Evolutionary conservation across 2,888 invertebrate genomes (phyloP), one percentile per base, ranked within the genome.

Genomic region (Lamproptera curius): DNA sequence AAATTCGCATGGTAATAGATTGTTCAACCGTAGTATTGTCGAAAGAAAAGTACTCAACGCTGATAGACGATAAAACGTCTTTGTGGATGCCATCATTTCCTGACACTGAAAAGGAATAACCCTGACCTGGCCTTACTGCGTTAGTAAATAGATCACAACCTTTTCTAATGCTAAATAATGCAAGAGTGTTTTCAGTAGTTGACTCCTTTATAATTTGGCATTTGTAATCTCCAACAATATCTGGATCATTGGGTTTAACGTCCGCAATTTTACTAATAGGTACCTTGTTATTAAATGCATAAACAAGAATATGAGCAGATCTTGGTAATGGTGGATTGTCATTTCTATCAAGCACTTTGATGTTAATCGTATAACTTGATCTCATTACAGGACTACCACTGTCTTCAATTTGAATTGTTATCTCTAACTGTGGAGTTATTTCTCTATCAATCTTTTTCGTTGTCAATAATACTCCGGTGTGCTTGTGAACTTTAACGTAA

Each of bases 241-340:
- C 98, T 0, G 93, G 92, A 84, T 98, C 98, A 66, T 95, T 94
- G 0, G 98, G 98, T 76, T 94, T 95, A 0, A 98, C 94, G 74
- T 97, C 92, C 5, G 97, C 98, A 54, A 98, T 93, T 78, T 93
- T 94, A n/a, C 94, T 94, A 15, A 90, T 71, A 0, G 95, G 94
- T 62, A 93, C 91, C 52, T 90, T 89, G 45, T 92, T 92, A 63
- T 95, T 94, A 63, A 94, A 93, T 0, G 94, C 89, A 65, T 94
- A 92, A 1, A 96, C 92, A 41, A 94, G 81, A 14, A 96, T 91
- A 63, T 95, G 94, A 0, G 95, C 94, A 8, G 94, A 93, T 63
- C 97, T 90, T 14, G 96, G 90, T 1, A 92, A 91, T 0, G 96
- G 97, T 11, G 97, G 96, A 69, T 94, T 95, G 64, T 98, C 97